These are phyloP conservation scores for Apotomis turbidana DNA, from an alignment of 2,888 invertebrate genomes.

Conservation along the genomic window DNA sequence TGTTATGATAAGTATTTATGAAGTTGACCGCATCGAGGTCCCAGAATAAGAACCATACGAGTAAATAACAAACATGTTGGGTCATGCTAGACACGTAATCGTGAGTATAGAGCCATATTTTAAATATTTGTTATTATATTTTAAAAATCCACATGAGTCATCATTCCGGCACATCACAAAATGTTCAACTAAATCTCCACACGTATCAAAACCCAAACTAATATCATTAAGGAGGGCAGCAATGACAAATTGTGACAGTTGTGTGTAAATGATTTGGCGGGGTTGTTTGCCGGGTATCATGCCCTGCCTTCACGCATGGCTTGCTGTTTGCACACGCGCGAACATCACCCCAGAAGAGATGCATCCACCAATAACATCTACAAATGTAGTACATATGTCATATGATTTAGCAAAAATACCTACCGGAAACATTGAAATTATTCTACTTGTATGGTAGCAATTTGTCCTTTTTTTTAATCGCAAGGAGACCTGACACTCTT, in stretches of 20 bases:
- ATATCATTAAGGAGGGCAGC: constrained; percentile 3
- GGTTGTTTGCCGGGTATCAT: constrained; percentile 40
- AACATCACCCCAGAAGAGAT: constrained; percentile 22
- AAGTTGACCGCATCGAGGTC: no score
- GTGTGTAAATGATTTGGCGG: constrained; percentile 38
- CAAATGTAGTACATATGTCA: constrained; percentile 12
- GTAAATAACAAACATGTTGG: no score
- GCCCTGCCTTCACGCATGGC: constrained; percentile 39
- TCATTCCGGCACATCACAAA: background rate
- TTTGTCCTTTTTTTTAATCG: no score
- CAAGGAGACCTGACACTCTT: no score
- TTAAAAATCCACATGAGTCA: no score
- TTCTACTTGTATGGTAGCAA: no score
- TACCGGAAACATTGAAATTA: no score
- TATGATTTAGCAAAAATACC: background rate
- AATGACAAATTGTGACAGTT: constrained; percentile 40
- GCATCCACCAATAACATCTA: constrained; percentile 15
- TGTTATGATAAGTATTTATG: no score
- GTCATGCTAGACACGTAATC: no score
- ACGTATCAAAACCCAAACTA: background rate
- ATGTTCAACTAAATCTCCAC: background rate
- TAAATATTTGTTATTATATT: no score
- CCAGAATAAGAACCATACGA: no score
- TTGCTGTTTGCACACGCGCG: constrained; percentile 47
- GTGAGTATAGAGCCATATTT: no score